Evolutionary conservation across 2,113 vertebrate genomes (phyloP).

Genomic region (Colossoma macropomum): DNA sequence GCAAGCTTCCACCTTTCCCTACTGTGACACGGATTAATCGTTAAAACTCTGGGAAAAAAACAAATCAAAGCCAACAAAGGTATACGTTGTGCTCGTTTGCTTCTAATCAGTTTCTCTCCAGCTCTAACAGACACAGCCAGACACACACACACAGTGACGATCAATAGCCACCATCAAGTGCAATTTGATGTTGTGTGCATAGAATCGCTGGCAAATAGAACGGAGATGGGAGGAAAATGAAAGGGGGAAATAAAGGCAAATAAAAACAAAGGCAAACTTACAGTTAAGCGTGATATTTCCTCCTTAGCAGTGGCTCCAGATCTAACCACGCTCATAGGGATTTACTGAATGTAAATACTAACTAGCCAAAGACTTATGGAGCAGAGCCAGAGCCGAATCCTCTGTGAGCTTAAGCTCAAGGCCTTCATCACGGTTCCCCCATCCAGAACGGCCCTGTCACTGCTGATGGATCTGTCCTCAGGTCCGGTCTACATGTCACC

Average conservation of each 20-base stretch:
- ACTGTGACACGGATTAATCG: not conserved
- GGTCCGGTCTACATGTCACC: constrained; percentile 32
- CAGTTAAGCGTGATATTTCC: not conserved
- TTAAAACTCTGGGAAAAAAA: not conserved
- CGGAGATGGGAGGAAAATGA: constrained; percentile 36
- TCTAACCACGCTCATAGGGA: not conserved
- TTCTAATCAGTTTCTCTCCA: not conserved
- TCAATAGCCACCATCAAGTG: constrained; percentile 36
- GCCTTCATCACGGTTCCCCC: constrained; percentile 54
- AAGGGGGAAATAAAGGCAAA: constrained; percentile 29
- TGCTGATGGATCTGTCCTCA: constrained; percentile 60
- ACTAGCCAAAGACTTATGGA: not conserved
- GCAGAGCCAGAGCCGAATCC: not conserved
- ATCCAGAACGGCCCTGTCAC: constrained; percentile 60
- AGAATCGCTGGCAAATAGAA: constrained; percentile 32
- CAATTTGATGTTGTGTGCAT: constrained; percentile 32
- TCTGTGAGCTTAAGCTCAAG: constrained; percentile 45
- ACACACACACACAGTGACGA: not conserved
- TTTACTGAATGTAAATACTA: constrained; percentile 8
- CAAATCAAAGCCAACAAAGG: not conserved
- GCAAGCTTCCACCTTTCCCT: not conserved
- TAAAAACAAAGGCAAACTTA: not conserved
- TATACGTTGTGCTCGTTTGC: not conserved
- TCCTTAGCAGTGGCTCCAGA: not conserved
- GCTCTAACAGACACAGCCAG: not conserved